Conservation (phyloP, 1,140 invertebrate genomes). For the Chrysopa pallens region DNA sequence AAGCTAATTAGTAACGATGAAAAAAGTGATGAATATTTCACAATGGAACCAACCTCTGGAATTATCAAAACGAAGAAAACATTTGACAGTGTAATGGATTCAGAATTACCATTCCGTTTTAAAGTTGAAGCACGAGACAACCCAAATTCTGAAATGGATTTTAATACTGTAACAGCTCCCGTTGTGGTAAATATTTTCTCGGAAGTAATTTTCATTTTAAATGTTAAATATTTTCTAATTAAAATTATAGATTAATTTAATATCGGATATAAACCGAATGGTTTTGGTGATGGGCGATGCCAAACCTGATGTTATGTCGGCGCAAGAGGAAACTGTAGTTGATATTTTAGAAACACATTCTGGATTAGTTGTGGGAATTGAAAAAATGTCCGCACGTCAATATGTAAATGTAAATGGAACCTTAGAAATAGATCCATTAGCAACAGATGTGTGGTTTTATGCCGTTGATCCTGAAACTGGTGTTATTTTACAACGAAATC, state of each 20-base stretch:
- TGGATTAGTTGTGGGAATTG: conserved; percentile 55
- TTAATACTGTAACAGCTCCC: conserved; percentile 38
- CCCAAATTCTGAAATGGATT: conserved; percentile 37
- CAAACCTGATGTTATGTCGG: conserved; percentile 48
- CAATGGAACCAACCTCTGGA: conserved; percentile 51
- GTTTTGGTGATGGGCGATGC: conserved; percentile 57
- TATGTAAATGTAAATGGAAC: conserved; percentile 51
- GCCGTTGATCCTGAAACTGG: conserved; percentile 62
- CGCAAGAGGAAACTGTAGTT: conserved; percentile 40
- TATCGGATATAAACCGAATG: conserved; percentile 50
- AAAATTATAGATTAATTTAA: conserved; percentile 33
- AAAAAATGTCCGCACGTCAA: conserved; percentile 51
- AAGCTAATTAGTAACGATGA: conserved; percentile 36
- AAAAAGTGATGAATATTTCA: conserved; percentile 45
- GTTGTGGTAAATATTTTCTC: conserved; percentile 32
- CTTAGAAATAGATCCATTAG: conserved; percentile 47
- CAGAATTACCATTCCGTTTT: conserved; percentile 51
- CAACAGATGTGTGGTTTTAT: conserved; percentile 76
- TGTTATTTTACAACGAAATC: conserved; percentile 51
- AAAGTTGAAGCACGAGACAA: conserved; percentile 59
- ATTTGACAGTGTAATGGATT: conserved; percentile 41
- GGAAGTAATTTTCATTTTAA: not conserved
- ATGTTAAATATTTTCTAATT: not conserved
- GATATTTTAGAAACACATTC: conserved; percentile 54
- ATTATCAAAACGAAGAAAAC: conserved; percentile 51